Percentiles rank a stretch among this genome's conserved stretches.
Conservation (phyloP, 2,888 invertebrate species). For the Phytoseiulus persimilis region DNA sequence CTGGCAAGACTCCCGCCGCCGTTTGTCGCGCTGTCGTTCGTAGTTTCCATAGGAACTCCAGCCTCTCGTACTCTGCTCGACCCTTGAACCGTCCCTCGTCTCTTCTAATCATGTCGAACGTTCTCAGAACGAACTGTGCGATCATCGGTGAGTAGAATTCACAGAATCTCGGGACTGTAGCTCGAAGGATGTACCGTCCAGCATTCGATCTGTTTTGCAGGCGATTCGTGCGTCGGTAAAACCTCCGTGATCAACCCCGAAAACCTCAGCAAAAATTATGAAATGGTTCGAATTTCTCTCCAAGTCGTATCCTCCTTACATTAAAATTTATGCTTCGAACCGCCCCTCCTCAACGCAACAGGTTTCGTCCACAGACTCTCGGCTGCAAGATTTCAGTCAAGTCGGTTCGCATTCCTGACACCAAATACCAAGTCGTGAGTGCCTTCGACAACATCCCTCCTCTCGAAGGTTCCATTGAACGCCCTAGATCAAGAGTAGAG, state of each 20-base stretch:
- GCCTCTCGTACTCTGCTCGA: background rate
- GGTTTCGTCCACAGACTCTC: background rate
- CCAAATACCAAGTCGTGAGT: constrained; percentile 30
- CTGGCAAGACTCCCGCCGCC: background rate
- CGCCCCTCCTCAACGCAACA: too few species aligned
- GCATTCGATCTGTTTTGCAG: background rate
- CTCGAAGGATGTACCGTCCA: too few species aligned
- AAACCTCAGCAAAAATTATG: background rate
- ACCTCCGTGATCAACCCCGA: constrained; percentile 9
- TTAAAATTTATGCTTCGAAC: too few species aligned
- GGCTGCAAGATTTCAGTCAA: constrained; percentile 7
- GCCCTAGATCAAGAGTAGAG: too few species aligned
- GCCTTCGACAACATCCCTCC: too few species aligned
- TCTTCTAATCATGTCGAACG: background rate
- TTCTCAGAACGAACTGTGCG: constrained; percentile 13
- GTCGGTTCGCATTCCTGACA: background rate
- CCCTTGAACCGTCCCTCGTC: background rate
- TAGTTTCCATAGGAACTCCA: background rate
- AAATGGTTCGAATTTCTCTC: background rate
- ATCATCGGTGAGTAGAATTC: background rate
- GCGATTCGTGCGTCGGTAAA: constrained; percentile 27
- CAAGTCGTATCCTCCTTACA: too few species aligned
- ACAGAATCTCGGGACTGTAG: too few species aligned
- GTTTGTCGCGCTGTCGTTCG: too few species aligned
- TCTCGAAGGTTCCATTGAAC: too few species aligned